Conservation (phyloP, 2,113 vertebrate species). For the Elephantulus edwardii region DNA sequence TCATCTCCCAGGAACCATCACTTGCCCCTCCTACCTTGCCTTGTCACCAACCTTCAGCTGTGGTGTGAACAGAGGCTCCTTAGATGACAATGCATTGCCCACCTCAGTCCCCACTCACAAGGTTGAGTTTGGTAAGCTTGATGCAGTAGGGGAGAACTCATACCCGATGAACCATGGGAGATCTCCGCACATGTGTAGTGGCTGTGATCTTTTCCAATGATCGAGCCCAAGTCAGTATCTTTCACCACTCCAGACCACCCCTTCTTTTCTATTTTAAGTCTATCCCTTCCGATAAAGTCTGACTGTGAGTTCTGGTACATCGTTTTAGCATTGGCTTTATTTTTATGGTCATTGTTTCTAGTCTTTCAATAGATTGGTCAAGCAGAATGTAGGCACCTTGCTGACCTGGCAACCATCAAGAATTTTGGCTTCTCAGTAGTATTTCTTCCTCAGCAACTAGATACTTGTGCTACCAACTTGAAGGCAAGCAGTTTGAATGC, state of each 20-base stretch:
- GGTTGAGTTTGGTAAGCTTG: neutral
- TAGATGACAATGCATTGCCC: too few relatives aligned
- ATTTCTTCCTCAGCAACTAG: too few relatives aligned
- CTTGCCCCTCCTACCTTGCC: neutral
- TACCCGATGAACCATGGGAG: fast-evolving
- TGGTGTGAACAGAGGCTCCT: fast-evolving
- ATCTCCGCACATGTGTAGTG: neutral
- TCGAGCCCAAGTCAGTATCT: neutral
- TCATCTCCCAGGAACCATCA: neutral
- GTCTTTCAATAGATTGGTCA: neutral
- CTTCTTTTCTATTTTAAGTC: neutral
- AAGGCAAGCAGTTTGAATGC: too few relatives aligned
- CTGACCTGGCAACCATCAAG: neutral
- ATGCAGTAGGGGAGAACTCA: neutral
- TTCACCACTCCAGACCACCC: neutral
- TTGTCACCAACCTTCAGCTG: neutral
- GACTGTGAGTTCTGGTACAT: fast-evolving
- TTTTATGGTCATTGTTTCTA: neutral
- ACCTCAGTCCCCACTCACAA: neutral
- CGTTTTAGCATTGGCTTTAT: neutral
- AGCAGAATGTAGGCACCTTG: neutral
- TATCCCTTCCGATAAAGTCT: neutral
- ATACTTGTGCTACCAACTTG: too few relatives aligned
- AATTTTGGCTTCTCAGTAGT: neutral
- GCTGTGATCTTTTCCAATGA: neutral